Base-by-base conservation (phyloP, 35 echinoderm and acorn worm species). In the Hemicentrotus pulcherrimus region DNA sequence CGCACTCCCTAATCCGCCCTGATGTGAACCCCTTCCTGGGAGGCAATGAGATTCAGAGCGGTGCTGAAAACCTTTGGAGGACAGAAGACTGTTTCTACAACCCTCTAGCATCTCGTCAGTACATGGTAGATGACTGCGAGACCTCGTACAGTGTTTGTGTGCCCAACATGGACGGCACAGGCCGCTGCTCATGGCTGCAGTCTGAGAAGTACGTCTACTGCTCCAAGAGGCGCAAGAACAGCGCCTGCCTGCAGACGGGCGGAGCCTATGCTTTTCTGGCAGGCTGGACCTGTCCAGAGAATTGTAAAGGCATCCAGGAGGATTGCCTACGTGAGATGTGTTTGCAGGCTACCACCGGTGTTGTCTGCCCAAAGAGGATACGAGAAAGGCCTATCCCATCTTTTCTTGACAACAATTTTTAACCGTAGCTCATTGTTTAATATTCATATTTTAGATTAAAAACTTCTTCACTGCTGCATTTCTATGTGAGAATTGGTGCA, bases 41-140 rank as follows among this genome's bases (percentile, higher is more conserved):
- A 33, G 32, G 24, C 31, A 47, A 90, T 24, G 88, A 90, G 32
- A 10, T 90, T 41, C 88, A 33, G 12, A 90, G 46, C 19, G 88
- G 12, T 2, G 88, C 88, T 18, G 88, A 90, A 35, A 47, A 4
- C 47, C 41, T 46, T 4, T 93, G 91, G 91, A 32, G 91, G 91
- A 58, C 47, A 58, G 47, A 93, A 31, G 91, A 93, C 48, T 93
- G 91, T 31, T 93, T 93, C 91, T 93, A 93, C 31, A 93, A 93
- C 48, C 91, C 91, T 15, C 94, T 95, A 52, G 46, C 94, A n/a
- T 90, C 86, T 86, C 28, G 86, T n/a, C 88, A 30, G 86, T 95
- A 95, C 86, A 61, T 85, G 31, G 86, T 70, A 31, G 31, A 90
- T 14, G 94, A 95, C 31, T 95, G 94, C 18, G 94, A 95, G 86